Conservation (phyloP, 1,140 invertebrate species). For the Orius insidiosus region DNA sequence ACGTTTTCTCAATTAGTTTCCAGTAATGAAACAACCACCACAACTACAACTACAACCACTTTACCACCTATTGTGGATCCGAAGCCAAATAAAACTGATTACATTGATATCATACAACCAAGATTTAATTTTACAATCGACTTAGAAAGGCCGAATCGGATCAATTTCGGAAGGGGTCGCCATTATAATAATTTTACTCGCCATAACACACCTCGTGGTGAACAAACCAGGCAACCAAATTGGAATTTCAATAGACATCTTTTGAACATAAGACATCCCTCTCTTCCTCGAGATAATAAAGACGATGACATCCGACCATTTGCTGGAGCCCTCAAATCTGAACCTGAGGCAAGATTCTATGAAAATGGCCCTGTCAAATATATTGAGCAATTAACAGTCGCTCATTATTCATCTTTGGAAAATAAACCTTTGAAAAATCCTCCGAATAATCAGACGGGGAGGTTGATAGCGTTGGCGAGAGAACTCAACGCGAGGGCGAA, state of each 20-base stretch:
- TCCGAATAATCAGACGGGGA: slow-evolving; percentile 12
- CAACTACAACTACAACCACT: too few species aligned
- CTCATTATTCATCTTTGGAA: slow-evolving; percentile 17
- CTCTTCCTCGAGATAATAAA: slow-evolving; percentile 8
- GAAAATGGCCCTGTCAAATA: slow-evolving; percentile 13
- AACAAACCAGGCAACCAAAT: too few species aligned
- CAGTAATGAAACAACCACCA: too few species aligned
- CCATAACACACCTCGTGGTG: neutral
- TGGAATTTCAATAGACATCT: neutral
- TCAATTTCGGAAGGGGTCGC: too few species aligned
- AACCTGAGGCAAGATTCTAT: too few species aligned
- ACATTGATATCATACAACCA: too few species aligned
- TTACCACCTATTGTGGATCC: too few species aligned
- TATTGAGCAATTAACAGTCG: slow-evolving; percentile 19
- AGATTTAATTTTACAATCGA: too few species aligned
- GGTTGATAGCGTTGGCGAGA: slow-evolving; percentile 16
- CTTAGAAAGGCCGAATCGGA: too few species aligned
- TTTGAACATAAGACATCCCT: slow-evolving; percentile 13
- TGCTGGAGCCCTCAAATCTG: too few species aligned
- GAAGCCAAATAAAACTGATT: too few species aligned
- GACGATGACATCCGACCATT: neutral
- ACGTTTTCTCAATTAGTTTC: too few species aligned
- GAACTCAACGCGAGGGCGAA: slow-evolving; percentile 14
- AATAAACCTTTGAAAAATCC: slow-evolving; percentile 9
- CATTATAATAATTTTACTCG: slow-evolving; percentile 3